Evolutionary conservation across 2,888 invertebrate genomes (phyloP).

Genomic region (Acanthopleura granulata): DNA sequence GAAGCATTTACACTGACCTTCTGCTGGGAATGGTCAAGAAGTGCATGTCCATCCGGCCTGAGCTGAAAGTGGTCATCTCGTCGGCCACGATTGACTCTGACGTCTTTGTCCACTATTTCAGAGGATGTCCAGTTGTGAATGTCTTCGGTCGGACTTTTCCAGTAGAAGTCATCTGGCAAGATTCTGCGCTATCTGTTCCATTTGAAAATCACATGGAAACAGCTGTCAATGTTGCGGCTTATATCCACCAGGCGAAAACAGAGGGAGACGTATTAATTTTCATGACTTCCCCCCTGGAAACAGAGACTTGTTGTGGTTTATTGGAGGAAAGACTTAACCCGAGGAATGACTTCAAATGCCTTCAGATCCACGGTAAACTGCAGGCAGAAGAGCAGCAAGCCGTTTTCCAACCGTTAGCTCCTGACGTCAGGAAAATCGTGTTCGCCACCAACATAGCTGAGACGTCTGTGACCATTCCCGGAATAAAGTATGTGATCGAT

Average conservation of each 20-base stretch:
- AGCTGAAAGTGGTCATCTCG: constrained; percentile 64
- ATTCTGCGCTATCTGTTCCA: constrained; percentile 27
- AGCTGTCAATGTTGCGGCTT: constrained; percentile 29
- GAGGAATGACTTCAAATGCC: constrained; percentile 37
- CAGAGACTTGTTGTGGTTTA: constrained; percentile 52
- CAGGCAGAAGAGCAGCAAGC: constrained; percentile 61
- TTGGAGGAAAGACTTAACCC: constrained; percentile 21
- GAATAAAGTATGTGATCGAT: constrained; percentile 69
- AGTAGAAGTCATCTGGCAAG: constrained; percentile 60
- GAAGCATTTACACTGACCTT: constrained; percentile 68
- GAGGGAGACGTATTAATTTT: constrained; percentile 70
- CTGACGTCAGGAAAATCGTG: constrained; percentile 62
- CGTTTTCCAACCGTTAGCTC: constrained; percentile 52
- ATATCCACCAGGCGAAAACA: constrained; percentile 49
- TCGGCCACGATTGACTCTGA: constrained; percentile 68
- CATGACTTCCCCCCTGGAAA: constrained; percentile 63
- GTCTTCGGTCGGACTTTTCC: constrained; percentile 67
- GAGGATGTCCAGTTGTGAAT: constrained; percentile 50
- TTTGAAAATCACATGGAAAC: constrained; percentile 35
- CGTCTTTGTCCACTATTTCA: constrained; percentile 63
- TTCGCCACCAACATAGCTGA: constrained; percentile 70
- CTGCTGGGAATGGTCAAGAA: constrained; percentile 66
- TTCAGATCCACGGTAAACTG: constrained; percentile 49
- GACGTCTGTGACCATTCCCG: constrained; percentile 69
- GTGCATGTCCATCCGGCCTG: constrained; percentile 47